Percentiles rank a stretch among this genome's conserved stretches.
Evolutionary conservation across 1,140 invertebrate genomes (phyloP).

Genomic region (Teleogryllus occipitalis): DNA sequence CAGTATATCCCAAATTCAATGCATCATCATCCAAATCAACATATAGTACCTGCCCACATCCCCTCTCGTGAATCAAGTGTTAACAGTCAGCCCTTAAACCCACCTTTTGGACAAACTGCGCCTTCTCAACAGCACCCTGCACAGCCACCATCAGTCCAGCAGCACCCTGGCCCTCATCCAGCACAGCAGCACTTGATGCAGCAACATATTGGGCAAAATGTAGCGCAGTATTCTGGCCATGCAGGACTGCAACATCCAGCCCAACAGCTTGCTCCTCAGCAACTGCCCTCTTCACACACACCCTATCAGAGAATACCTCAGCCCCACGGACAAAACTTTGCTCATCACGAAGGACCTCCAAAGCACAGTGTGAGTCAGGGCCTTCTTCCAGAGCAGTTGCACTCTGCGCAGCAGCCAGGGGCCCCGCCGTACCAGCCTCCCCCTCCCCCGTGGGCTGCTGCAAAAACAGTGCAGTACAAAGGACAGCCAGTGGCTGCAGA

Average conservation of each 20-base stretch:
- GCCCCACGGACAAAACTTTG: background rate
- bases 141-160: background rate
- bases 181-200: background rate
- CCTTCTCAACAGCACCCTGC: background rate
- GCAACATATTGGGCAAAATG: background rate
- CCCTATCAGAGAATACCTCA: background rate
- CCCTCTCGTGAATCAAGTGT: background rate
- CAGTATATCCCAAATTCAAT: background rate
- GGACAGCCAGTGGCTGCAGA: conserved; percentile 28
- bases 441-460: conserved; percentile 11
- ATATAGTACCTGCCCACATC: no score
- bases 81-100: background rate
- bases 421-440: conserved; percentile 20
- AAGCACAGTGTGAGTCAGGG: background rate
- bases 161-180: background rate
- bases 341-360: background rate
- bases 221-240: background rate
- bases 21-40: background rate
- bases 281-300: background rate
- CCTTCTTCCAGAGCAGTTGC: background rate
- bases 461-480: conserved; percentile 25
- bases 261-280: background rate
- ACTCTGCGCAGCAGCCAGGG: background rate
- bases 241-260: conserved; percentile 17
- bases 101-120: background rate